Conservation (phyloP, 2,113 vertebrate genomes). For the Ailurus styani region DNA sequence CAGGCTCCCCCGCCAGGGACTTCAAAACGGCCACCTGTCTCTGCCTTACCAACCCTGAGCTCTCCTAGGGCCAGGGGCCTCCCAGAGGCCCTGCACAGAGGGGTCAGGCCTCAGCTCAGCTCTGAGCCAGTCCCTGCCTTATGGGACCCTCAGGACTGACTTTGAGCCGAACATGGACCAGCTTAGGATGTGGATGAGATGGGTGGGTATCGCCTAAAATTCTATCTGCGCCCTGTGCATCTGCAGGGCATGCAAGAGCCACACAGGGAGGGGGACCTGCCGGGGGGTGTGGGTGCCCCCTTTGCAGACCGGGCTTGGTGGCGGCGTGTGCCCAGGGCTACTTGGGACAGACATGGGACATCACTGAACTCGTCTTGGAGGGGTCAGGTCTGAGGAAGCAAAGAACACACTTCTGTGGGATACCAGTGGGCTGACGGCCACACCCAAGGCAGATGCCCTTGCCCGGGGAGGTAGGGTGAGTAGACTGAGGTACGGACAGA, state of each 20-base stretch:
- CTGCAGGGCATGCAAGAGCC: no score
- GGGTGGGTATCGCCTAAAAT: not conserved
- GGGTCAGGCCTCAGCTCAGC: not conserved
- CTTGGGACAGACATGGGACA: not conserved
- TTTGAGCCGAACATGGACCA: not conserved
- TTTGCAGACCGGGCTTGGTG: not conserved
- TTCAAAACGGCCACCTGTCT: slow-evolving; percentile 18
- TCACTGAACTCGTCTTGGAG: not conserved
- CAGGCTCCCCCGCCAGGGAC: not conserved
- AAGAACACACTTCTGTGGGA: no score
- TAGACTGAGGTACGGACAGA: not conserved
- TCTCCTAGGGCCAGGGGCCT: not conserved
- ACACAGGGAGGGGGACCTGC: not conserved
- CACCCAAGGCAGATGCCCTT: not conserved
- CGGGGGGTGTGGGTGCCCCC: no score
- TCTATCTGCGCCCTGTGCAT: not conserved
- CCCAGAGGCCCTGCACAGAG: not conserved
- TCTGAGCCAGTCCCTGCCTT: not conserved
- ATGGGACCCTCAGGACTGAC: not conserved
- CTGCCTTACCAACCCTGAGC: not conserved
- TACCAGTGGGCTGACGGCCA: not conserved
- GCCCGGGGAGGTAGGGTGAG: not conserved
- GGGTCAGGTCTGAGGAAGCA: not conserved
- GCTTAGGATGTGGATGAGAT: no score
- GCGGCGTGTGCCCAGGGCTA: not conserved